phyloP scores from a whole-genome alignment of 2,113 vertebrate species.

The Ictalurus furcatus region DNA sequence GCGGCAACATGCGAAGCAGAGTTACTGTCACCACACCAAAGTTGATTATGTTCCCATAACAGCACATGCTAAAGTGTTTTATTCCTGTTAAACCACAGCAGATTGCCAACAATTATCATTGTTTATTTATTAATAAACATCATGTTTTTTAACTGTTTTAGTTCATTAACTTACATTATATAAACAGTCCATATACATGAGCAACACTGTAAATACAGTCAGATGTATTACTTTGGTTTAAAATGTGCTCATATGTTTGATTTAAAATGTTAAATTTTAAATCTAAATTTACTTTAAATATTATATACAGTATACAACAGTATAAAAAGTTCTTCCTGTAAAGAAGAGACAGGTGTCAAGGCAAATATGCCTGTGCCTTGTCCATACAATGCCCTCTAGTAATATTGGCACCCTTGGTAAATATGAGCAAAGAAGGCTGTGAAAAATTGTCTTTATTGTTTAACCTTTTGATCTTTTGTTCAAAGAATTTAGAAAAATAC shows the following conservation, averaged over 20 bases:
- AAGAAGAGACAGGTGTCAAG: conserved; percentile 62
- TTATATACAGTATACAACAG: conserved; percentile 31
- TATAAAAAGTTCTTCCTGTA: conserved; percentile 58
- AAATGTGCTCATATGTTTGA: not conserved
- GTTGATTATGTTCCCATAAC: not conserved
- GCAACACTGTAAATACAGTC: not conserved
- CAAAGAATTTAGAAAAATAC: no score
- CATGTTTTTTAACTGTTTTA: not conserved
- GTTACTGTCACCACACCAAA: not conserved
- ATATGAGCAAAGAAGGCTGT: no score
- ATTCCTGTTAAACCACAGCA: not conserved
- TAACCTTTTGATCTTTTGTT: no score
- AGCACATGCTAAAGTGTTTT: not conserved
- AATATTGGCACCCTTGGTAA: no score
- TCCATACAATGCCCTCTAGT: not conserved
- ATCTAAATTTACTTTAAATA: no score
- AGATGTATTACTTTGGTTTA: not conserved
- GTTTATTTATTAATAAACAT: not conserved
- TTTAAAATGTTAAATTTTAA: not conserved
- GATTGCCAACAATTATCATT: no score
- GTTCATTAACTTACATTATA: not conserved
- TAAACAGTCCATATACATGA: not conserved
- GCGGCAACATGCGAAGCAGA: not conserved
- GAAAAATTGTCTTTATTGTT: no score
- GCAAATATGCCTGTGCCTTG: conserved; percentile 61